These are phyloP conservation scores for Sceliomorpha sp. DNA, from an alignment of 2,888 invertebrate genomes.

Conservation along the genomic window DNA sequence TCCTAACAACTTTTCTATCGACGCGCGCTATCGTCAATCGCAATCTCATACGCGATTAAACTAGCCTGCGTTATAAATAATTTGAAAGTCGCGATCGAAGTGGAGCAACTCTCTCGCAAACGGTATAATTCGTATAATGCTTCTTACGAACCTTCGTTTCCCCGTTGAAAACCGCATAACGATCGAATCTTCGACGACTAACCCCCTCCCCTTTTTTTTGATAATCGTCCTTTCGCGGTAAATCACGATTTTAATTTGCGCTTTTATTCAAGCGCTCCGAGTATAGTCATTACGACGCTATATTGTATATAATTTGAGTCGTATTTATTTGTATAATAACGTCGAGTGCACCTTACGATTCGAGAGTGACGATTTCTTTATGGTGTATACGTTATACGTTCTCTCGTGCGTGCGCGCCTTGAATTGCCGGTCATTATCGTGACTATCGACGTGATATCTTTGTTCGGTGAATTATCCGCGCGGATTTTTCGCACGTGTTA, in stretches of 20 bases:
- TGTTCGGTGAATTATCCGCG: constrained; percentile 38
- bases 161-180: too few relatives aligned
- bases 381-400: constrained; percentile 34
- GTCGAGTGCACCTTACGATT: constrained; percentile 25
- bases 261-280: constrained; percentile 8
- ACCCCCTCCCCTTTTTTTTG: too few relatives aligned
- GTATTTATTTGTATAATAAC: constrained; percentile 31
- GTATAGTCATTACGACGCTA: constrained; percentile 2
- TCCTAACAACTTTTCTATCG: too few relatives aligned
- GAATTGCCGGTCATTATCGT: constrained; percentile 75
- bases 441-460: constrained; percentile 69
- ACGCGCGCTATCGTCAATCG: too few relatives aligned
- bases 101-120: too few relatives aligned
- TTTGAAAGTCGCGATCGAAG: too few relatives aligned
- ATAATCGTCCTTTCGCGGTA: background rate
- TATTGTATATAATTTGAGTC: constrained; percentile 18
- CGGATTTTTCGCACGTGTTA: constrained; percentile 49
- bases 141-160: too few relatives aligned
- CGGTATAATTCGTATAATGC: too few relatives aligned
- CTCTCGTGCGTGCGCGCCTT: constrained; percentile 57
- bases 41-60: too few relatives aligned
- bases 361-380: constrained; percentile 10
- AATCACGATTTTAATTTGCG: constrained; percentile 18
- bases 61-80: too few relatives aligned
- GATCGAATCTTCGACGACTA: too few relatives aligned